These are phyloP conservation scores for Penaeus japonicus DNA, from an alignment of 1,140 invertebrate genomes.

Conservation along the genomic window DNA sequence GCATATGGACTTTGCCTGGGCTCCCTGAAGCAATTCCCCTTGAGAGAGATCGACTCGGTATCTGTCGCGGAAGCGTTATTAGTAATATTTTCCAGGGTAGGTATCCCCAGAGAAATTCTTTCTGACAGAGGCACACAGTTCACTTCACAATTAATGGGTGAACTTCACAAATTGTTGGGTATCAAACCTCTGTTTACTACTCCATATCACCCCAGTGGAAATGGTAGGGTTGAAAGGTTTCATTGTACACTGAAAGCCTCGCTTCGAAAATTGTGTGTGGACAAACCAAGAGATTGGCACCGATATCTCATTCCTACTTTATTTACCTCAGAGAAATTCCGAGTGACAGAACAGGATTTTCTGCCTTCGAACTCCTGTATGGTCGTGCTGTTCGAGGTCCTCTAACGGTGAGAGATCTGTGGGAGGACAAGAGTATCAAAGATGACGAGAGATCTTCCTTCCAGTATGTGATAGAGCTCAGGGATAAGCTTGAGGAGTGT, in stretches of 20 bases:
- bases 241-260: not conserved
- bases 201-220: not conserved
- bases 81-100: not conserved
- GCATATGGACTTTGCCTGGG: not conserved
- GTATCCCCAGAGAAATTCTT: not conserved
- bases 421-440: not conserved
- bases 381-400: not conserved
- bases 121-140: not conserved
- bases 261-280: not conserved
- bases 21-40: not conserved
- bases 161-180: not conserved
- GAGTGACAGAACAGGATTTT: not conserved
- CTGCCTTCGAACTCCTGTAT: not conserved
- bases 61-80: not conserved
- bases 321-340: not conserved
- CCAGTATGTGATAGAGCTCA: slow-evolving; percentile 15
- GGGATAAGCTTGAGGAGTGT: slow-evolving; percentile 7
- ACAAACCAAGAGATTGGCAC: slow-evolving; percentile 16
- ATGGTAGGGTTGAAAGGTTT: not conserved
- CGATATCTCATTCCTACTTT: not conserved
- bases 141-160: not conserved
- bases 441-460: not conserved
- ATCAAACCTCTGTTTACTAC: slow-evolving; percentile 7
- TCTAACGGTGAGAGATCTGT: not conserved
- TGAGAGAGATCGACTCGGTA: not conserved